Conservation (phyloP, 2,797 vertebrate species). For the Spea hammondii region DNA sequence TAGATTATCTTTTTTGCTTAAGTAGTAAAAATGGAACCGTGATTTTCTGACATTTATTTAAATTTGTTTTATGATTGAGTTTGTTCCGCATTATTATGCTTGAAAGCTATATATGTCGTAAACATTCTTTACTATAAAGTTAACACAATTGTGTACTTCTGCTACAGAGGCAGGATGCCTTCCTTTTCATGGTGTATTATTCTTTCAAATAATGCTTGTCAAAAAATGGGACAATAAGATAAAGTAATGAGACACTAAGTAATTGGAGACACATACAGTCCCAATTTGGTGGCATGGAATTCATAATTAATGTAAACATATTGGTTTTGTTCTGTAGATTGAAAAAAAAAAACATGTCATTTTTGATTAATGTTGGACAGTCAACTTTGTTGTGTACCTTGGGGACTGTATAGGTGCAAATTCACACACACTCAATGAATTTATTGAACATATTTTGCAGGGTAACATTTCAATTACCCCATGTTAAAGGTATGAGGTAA, state of each 20-base stretch:
- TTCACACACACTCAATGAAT: neutral
- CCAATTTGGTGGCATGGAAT: neutral
- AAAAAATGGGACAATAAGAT: neutral
- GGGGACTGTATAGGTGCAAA: neutral
- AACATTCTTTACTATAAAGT: constrained; percentile 20
- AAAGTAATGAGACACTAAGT: neutral
- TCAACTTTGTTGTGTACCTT: neutral
- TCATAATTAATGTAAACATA: neutral
- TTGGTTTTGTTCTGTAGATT: neutral
- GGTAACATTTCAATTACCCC: neutral
- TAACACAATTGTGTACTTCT: constrained; percentile 17
- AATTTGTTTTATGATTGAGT: neutral
- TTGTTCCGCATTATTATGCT: neutral
- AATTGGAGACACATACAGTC: neutral
- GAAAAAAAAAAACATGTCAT: neutral
- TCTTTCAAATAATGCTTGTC: neutral
- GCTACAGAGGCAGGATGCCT: constrained; percentile 2
- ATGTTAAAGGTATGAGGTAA: constrained; percentile 7
- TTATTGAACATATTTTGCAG: neutral
- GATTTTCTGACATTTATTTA: too few relatives aligned
- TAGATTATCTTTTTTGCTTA: too few relatives aligned
- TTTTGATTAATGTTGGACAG: neutral
- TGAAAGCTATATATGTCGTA: constrained; percentile 18
- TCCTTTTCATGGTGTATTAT: constrained; percentile 20
- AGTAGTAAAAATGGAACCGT: too few relatives aligned